Evolutionary conservation across 2,888 invertebrate species (phyloP).

Genomic region (Gymnoscelis rufifasciata): DNA sequence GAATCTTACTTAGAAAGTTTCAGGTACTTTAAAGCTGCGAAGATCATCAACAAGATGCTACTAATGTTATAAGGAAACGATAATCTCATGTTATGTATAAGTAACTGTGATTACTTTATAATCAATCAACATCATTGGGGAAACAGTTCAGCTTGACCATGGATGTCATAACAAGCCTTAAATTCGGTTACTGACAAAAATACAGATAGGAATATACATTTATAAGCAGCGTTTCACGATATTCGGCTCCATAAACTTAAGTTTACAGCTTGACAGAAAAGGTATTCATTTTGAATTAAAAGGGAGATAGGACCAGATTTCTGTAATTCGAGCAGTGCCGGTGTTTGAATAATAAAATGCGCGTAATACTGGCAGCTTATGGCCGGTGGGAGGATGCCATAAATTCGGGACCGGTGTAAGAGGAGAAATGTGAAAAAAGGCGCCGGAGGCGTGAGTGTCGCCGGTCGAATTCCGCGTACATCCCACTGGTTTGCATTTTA

Average conservation of each 20-base stretch:
- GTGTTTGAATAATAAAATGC: constrained; percentile 28
- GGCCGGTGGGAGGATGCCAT: constrained; percentile 32
- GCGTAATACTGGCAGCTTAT: constrained; percentile 53
- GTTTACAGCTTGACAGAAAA: constrained; percentile 16
- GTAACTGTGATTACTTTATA: no score
- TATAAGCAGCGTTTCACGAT: constrained; percentile 9
- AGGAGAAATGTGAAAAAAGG: constrained; percentile 32
- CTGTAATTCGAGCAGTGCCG: constrained; percentile 14
- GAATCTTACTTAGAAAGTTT: constrained; percentile 13
- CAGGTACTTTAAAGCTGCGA: background rate
- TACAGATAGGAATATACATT: constrained; percentile 11
- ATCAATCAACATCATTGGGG: background rate
- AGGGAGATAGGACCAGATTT: constrained; percentile 16
- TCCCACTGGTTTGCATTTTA: constrained; percentile 58
- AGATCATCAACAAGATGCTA: background rate
- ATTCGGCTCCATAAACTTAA: constrained; percentile 12
- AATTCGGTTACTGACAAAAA: background rate
- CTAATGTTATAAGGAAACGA: background rate
- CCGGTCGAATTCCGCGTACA: constrained; percentile 57
- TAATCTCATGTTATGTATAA: background rate
- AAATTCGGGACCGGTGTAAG: constrained; percentile 35
- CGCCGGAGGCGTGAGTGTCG: constrained; percentile 32
- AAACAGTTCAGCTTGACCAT: constrained; percentile 3
- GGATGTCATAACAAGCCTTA: background rate
- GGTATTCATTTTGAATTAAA: constrained; percentile 15